Evolutionary conservation across 2,888 invertebrate genomes (phyloP).

Genomic region (Trichopria drosophilae): DNA sequence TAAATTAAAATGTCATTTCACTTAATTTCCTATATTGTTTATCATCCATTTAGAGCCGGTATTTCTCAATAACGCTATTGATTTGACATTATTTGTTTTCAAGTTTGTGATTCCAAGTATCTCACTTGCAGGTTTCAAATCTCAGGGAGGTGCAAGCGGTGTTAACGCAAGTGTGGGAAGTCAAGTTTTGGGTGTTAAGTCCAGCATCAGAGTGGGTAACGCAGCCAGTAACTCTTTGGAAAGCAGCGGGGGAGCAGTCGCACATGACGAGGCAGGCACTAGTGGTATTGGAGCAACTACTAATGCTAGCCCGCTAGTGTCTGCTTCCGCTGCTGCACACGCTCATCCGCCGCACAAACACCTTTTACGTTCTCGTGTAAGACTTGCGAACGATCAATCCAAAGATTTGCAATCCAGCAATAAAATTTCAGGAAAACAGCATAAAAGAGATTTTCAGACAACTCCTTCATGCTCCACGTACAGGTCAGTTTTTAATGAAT

Average conservation of each 20-base stretch:
- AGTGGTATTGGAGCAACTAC: constrained; percentile 52
- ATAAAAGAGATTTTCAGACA: constrained; percentile 59
- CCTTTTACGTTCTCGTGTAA: constrained; percentile 52
- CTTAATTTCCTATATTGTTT: too few relatives aligned
- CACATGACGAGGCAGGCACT: constrained; percentile 57
- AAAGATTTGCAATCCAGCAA: constrained; percentile 41
- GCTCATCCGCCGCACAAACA: constrained; percentile 56
- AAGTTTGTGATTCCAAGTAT: too few relatives aligned
- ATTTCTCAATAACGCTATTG: too few relatives aligned
- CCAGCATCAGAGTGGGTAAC: constrained; percentile 60
- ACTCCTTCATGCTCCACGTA: constrained; percentile 72
- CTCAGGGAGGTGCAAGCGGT: constrained; percentile 35
- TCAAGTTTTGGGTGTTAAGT: constrained; percentile 56
- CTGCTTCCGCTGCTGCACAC: constrained; percentile 55
- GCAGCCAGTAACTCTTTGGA: constrained; percentile 57
- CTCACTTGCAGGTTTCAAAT: constrained; percentile 43
- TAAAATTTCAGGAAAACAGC: constrained; percentile 54
- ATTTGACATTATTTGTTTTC: too few relatives aligned
- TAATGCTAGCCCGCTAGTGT: constrained; percentile 52
- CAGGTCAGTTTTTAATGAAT: too few relatives aligned
- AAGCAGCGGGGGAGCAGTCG: constrained; percentile 54
- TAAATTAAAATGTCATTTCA: too few relatives aligned
- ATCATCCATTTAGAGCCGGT: too few relatives aligned
- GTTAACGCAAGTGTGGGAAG: constrained; percentile 48
- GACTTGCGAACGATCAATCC: constrained; percentile 48